These are phyloP conservation scores for Crotalus tigris DNA, from an alignment of 2,113 vertebrate genomes.

Conservation along the genomic window DNA sequence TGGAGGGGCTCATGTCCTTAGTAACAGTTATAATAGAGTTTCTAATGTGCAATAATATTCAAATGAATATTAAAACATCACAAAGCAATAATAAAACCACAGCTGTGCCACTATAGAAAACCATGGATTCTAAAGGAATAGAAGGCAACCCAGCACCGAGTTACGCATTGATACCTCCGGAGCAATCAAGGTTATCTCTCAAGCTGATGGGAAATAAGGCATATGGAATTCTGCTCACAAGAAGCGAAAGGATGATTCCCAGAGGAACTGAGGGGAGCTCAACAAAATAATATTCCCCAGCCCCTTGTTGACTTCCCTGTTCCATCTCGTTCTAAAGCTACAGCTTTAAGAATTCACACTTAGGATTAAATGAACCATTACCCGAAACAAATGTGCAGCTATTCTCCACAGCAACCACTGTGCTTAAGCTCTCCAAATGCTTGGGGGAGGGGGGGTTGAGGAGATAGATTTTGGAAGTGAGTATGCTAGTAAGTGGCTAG, in stretches of 20 bases:
- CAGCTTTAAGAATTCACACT: background rate
- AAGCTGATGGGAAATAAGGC: background rate
- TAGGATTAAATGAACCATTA: background rate
- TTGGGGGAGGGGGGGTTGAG: background rate
- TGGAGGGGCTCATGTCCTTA: conserved; percentile 59
- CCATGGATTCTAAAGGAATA: conserved; percentile 19
- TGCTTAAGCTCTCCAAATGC: background rate
- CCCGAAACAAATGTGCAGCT: background rate
- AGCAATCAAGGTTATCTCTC: conserved; percentile 13
- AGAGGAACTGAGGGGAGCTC: background rate
- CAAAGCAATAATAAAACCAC: conserved; percentile 50
- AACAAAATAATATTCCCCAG: background rate
- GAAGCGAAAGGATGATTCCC: background rate
- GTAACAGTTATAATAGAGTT: conserved; percentile 53
- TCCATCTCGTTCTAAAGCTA: background rate
- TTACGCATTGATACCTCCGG: conserved; percentile 13
- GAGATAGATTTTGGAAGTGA: background rate
- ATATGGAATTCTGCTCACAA: conserved; percentile 4
- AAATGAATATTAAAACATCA: conserved; percentile 51
- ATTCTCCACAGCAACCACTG: background rate
- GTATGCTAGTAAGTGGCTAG: background rate
- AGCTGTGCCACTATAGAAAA: conserved; percentile 30
- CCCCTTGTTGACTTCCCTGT: background rate
- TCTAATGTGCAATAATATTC: conserved; percentile 49
- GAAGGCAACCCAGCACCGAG: conserved; percentile 12